Evolutionary conservation across 1,140 invertebrate species (phyloP).

Genomic region (Solen grandis): DNA sequence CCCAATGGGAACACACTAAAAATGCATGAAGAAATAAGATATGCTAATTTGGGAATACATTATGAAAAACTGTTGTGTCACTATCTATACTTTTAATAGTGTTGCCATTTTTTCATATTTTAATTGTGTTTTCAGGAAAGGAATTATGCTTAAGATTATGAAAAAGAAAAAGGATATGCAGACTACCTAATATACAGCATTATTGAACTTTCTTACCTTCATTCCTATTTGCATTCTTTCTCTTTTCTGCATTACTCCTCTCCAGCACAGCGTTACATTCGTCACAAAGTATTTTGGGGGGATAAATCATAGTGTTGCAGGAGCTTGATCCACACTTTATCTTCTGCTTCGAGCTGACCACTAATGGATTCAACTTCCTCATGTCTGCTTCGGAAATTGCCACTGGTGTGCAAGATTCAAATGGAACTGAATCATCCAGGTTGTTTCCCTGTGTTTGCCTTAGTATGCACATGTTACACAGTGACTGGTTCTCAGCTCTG

Average conservation of each 20-base stretch:
- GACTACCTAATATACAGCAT: too few species aligned
- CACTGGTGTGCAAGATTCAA: conserved; percentile 9
- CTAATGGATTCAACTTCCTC: conserved; percentile 54
- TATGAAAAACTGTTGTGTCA: too few species aligned
- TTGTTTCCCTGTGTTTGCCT: neutral
- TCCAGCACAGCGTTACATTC: conserved; percentile 43
- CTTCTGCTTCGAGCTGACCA: conserved; percentile 62
- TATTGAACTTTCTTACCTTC: too few species aligned
- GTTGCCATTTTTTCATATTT: too few species aligned
- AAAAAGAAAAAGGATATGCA: too few species aligned
- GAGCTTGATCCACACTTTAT: conserved; percentile 61
- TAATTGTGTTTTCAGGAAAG: too few species aligned
- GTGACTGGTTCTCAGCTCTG: conserved; percentile 30
- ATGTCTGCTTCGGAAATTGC: conserved; percentile 9
- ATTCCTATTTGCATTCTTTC: too few species aligned
- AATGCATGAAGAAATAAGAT: too few species aligned
- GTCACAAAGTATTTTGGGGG: conserved; percentile 55
- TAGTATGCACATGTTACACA: conserved; percentile 51
- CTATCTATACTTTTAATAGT: too few species aligned
- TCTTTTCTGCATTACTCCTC: conserved; percentile 9
- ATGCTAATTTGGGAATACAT: too few species aligned
- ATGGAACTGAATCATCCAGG: conserved; percentile 12
- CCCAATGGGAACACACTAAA: too few species aligned
- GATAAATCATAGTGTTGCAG: conserved; percentile 59
- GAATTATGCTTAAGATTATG: too few species aligned